Conservation (phyloP, 2,797 vertebrate genomes). For the Argya squamiceps region DNA sequence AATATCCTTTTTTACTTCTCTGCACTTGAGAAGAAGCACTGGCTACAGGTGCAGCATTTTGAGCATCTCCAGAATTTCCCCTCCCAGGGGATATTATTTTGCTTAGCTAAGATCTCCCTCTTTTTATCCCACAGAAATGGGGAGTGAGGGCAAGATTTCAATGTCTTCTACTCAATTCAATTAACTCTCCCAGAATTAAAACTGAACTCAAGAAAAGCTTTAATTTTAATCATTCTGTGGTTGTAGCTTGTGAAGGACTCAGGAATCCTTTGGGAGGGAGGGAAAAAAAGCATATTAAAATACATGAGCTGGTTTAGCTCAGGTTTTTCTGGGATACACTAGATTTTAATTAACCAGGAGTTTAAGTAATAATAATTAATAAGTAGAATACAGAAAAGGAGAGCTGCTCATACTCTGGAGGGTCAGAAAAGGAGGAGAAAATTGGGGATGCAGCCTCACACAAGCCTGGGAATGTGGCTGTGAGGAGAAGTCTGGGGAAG, state of each 20-base stretch:
- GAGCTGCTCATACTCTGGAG: not conserved
- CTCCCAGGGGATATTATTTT: not conserved
- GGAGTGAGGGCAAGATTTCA: not conserved
- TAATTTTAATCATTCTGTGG: not conserved
- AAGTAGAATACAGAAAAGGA: not conserved
- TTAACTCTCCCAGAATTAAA: not conserved
- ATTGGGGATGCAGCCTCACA: not conserved
- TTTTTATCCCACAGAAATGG: not conserved
- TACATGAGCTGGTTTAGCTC: not conserved
- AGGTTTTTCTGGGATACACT: not conserved
- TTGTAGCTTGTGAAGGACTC: not conserved
- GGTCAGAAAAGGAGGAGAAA: not conserved
- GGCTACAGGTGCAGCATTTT: not conserved
- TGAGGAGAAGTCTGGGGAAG: not conserved
- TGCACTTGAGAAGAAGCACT: not conserved
- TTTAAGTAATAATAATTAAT: not conserved
- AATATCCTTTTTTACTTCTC: not conserved
- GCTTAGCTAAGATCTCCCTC: not conserved
- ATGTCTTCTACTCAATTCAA: not conserved
- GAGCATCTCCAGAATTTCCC: not conserved
- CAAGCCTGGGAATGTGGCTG: not conserved
- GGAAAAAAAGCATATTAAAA: not conserved
- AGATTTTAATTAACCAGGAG: not conserved
- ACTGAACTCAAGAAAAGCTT: not conserved
- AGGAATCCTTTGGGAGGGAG: not conserved